Percentiles rank a stretch among this genome's conserved stretches.
phyloP scores from a whole-genome alignment of 2,113 vertebrate species.

The Trochalopteron elliotii region DNA sequence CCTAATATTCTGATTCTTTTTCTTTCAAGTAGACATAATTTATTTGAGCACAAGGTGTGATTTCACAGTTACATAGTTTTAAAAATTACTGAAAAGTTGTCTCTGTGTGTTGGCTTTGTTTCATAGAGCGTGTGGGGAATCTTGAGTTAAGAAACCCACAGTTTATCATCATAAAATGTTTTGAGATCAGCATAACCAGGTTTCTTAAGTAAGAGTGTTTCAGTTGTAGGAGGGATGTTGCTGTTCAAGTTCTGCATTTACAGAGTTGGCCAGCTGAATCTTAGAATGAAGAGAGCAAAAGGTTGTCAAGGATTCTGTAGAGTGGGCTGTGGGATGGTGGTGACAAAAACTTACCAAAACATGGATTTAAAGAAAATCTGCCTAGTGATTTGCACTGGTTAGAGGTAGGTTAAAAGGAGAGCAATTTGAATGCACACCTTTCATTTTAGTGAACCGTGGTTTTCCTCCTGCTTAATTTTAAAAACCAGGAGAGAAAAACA shows the following conservation, averaged over 20 bases:
- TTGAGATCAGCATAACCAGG: not conserved
- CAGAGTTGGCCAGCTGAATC: not conserved
- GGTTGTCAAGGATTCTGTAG: not conserved
- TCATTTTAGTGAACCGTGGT: not conserved
- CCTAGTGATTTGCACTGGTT: not conserved
- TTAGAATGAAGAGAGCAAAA: not conserved
- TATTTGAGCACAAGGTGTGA: not conserved
- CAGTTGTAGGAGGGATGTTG: not conserved
- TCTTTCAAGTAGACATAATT: not conserved
- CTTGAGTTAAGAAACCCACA: not conserved
- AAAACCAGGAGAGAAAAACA: not conserved
- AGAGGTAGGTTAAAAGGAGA: not conserved
- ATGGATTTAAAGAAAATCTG: not conserved
- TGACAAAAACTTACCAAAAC: not conserved
- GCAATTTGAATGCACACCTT: not conserved
- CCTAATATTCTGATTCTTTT: not conserved
- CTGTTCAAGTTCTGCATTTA: not conserved
- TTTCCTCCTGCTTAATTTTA: not conserved
- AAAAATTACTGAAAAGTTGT: not conserved
- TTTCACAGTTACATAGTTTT: not conserved
- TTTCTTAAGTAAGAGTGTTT: not conserved
- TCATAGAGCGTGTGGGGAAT: not conserved
- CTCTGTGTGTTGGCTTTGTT: not conserved
- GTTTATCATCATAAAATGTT: not conserved
- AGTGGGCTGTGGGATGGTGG: not conserved